Conservation (phyloP, 2,113 vertebrate genomes). For the Numenius arquata region DNA sequence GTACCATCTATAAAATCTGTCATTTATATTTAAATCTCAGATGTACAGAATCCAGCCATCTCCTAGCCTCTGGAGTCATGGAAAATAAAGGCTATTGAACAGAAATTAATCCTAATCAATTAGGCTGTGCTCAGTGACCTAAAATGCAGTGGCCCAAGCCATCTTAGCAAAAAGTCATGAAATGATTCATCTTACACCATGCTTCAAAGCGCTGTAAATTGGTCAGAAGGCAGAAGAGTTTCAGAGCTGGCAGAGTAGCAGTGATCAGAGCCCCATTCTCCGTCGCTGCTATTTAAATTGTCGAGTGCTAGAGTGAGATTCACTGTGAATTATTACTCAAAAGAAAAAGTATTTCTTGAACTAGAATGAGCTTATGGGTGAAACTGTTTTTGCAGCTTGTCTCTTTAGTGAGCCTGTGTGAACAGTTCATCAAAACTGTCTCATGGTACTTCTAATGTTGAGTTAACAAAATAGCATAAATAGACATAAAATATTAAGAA, state of each 20-base stretch:
- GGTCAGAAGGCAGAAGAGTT: background rate
- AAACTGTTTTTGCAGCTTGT: background rate
- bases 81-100: slow-evolving; percentile 10
- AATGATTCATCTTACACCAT: background rate
- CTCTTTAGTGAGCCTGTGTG: background rate
- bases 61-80: background rate
- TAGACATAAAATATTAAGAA: background rate
- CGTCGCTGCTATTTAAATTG: background rate
- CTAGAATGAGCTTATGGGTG: background rate
- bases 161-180: background rate
- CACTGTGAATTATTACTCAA: background rate
- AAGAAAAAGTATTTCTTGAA: background rate
- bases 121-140: slow-evolving; percentile 17
- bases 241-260: background rate
- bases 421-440: background rate
- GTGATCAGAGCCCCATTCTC: background rate
- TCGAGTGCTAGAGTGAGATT: background rate
- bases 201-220: background rate
- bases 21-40: background rate
- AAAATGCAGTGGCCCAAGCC: background rate
- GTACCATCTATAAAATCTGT: background rate
- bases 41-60: background rate
- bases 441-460: background rate
- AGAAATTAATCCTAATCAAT: slow-evolving; percentile 35
- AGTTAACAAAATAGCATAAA: background rate